These are phyloP conservation scores for Tapera naevia DNA, from an alignment of 2,797 vertebrate species.

Conservation along the genomic window DNA sequence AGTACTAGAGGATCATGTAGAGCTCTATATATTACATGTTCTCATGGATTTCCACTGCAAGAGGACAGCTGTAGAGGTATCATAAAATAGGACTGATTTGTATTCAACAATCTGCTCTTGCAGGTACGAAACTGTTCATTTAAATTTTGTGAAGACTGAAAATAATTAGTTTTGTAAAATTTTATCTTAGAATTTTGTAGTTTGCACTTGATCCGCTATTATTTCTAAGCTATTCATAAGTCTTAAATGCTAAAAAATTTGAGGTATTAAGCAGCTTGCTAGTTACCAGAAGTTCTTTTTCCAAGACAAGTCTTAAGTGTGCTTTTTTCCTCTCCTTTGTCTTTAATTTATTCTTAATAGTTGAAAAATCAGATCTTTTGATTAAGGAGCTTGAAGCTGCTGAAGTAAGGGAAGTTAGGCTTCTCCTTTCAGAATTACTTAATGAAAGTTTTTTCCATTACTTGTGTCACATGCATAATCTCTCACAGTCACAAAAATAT, in stretches of 20 bases:
- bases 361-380: not conserved
- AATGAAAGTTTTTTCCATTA: constrained; percentile 4
- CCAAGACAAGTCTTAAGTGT: not conserved
- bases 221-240: not conserved
- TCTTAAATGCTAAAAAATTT: not conserved
- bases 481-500: not conserved
- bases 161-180: not conserved
- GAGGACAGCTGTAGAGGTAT: not conserved
- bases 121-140: not conserved
- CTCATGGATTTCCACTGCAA: not conserved
- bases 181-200: not conserved
- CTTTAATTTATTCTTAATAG: not conserved
- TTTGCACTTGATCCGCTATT: not conserved
- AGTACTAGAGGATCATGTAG: not conserved
- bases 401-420: not conserved
- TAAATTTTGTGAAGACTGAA: not conserved
- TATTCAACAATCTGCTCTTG: not conserved
- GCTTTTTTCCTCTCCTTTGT: not conserved
- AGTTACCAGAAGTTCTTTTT: not conserved
- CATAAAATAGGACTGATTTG: not conserved
- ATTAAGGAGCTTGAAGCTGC: constrained; percentile 12
- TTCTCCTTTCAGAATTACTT: not conserved
- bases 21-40: not conserved
- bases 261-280: not conserved
- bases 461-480: constrained; percentile 39